Evolutionary conservation across 2,888 invertebrate genomes (phyloP).

Genomic region (Drosophila lutescens): DNA sequence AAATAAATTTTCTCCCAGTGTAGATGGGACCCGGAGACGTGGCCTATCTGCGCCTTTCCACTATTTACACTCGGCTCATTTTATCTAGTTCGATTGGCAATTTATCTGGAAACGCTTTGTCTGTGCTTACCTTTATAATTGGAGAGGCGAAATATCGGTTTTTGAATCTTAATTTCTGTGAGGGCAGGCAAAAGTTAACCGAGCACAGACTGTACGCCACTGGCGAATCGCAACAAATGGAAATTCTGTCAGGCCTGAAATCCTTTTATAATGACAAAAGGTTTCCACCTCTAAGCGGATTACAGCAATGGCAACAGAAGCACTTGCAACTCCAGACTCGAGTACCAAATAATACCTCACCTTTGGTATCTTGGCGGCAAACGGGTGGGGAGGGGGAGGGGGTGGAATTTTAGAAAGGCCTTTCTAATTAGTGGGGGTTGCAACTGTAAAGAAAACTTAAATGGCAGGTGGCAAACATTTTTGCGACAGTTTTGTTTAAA

Average conservation of each 20-base stretch:
- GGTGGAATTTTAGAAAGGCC: background rate
- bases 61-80: constrained; percentile 77
- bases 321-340: constrained; percentile 1
- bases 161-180: constrained; percentile 76
- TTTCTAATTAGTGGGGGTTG: constrained; percentile 4
- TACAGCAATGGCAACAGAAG: constrained; percentile 44
- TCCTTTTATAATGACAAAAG: constrained; percentile 80
- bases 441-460: background rate
- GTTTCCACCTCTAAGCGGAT: constrained; percentile 80
- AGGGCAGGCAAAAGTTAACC: constrained; percentile 71
- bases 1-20: background rate
- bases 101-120: constrained; percentile 65
- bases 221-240: constrained; percentile 72
- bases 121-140: constrained; percentile 51
- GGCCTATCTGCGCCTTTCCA: constrained; percentile 71
- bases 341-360: constrained; percentile 9
- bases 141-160: constrained; percentile 62
- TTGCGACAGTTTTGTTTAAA: too few relatives aligned
- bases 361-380: background rate
- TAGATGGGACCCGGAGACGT: constrained; percentile 19
- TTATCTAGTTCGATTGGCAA: constrained; percentile 79
- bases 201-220: constrained; percentile 38
- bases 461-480: background rate
- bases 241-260: constrained; percentile 78
- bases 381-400: background rate